Evolutionary conservation across 2,797 vertebrate species (phyloP).

Genomic region (Pogoniulus pusillus): DNA sequence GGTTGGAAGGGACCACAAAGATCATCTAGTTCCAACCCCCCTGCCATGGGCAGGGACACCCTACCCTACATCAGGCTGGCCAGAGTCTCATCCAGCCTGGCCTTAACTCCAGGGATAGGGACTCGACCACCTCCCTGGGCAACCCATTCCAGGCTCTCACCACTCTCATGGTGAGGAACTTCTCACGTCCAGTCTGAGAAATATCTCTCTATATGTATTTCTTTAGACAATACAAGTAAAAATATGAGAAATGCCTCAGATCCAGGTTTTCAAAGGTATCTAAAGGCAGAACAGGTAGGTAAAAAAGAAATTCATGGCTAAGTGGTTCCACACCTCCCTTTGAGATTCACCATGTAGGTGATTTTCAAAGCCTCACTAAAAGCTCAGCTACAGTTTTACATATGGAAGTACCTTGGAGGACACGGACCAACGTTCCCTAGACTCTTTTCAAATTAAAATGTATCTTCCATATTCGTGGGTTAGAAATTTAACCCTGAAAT

Average conservation of each 20-base stretch:
- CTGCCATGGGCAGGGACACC: too few relatives aligned
- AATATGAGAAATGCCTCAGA: not conserved
- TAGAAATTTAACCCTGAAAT: not conserved
- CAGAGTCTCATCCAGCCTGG: too few relatives aligned
- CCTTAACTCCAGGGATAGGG: too few relatives aligned
- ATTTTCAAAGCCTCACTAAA: not conserved
- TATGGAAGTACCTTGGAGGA: not conserved
- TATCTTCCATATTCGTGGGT: not conserved
- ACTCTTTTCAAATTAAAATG: not conserved
- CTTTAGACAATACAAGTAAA: not conserved
- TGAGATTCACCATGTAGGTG: not conserved
- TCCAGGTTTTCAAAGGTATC: not conserved
- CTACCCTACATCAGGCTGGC: too few relatives aligned
- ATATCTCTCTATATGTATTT: too few relatives aligned
- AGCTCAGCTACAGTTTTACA: not conserved
- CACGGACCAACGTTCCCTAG: not conserved
- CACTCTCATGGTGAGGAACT: too few relatives aligned
- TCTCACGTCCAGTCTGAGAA: too few relatives aligned
- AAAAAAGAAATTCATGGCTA: not conserved
- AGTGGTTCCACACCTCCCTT: not conserved
- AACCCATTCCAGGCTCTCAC: too few relatives aligned
- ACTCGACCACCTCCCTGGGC: too few relatives aligned
- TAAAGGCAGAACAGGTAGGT: not conserved
- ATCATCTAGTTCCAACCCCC: too few relatives aligned
- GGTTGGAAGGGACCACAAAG: too few relatives aligned